Percentiles rank a stretch among this genome's conserved stretches.
phyloP scores from a whole-genome alignment of 2,113 vertebrate genomes.

The Hylia prasina region DNA sequence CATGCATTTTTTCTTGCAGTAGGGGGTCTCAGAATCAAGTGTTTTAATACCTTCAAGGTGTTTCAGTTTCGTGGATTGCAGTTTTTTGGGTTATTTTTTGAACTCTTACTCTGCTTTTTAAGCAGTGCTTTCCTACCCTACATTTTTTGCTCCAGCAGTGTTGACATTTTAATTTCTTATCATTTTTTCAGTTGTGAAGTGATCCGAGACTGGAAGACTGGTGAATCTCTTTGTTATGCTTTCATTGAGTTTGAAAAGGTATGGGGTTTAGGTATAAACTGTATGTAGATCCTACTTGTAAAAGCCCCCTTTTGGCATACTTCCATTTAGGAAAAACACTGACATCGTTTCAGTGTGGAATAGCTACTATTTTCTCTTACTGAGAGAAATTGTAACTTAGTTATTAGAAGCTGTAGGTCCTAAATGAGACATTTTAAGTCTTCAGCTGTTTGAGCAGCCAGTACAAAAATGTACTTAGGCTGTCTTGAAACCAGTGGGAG shows the following conservation, averaged over 20 bases:
- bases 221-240: constrained; percentile 96
- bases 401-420: background rate
- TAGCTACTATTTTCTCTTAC: background rate
- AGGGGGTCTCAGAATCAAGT: background rate
- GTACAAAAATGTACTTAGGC: background rate
- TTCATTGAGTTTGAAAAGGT: constrained; percentile 99
- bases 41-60: background rate
- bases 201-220: constrained; percentile 94
- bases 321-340: background rate
- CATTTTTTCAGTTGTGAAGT: constrained; percentile 90
- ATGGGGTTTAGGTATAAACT: background rate
- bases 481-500: background rate
- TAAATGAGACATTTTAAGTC: background rate
- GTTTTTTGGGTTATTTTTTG: background rate
- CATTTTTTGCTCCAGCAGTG: background rate
- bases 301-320: background rate
- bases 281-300: background rate
- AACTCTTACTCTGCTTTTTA: background rate
- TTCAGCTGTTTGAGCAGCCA: background rate
- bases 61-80: background rate
- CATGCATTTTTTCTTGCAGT: background rate
- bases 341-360: background rate
- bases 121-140: background rate
- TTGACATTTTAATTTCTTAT: background rate
- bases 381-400: background rate